Evolutionary conservation across 2,888 invertebrate genomes (phyloP), one percentile per base, ranked within the genome.

Genomic region (Drepanosiphum platanoidis): DNA sequence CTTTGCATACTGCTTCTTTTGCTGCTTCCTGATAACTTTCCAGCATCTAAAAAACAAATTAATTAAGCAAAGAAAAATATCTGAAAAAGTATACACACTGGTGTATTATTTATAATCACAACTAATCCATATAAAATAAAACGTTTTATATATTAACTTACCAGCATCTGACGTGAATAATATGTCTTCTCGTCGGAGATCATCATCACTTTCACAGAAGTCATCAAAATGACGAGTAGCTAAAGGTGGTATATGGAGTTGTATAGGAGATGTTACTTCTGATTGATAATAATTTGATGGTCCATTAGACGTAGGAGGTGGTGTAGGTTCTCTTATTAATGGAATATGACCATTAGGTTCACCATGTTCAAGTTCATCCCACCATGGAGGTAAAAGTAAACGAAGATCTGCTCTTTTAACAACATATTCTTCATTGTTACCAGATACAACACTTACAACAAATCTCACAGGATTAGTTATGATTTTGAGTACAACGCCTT

Each of bases 371-470:
- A 98, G 90, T 90, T 99, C 98, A 89, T 98, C 99, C 91, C 95
- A 96, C 98, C 99, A 99, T 0, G 98, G 99, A 27, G 98, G 97
- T 89, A 95, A 93, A 87, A 98, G 91, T 39, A 99, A 92, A 36
- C 99, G 93, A 86, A 99, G 91, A 90, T 97, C 97, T 7, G 98
- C 96, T 61, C 98, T 92, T 89, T 96, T 95, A 87, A 97, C 96
- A 88, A 94, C 93, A 87, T 93, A 92, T 89, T 91, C 90, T 86
- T 90, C 91, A 87, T 90, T 89, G 87, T 90, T 90, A 88, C 90
- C 91, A 86, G 91, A 90, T 86, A 91, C 90, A 87, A 93, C 89
- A 89, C 92, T 92, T 52, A 95, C 94, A 80, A 93, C 92, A 90
- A 94, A 95, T 88, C 93, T 92, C 87, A 93, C 92, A 77, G 94